Base-by-base conservation (phyloP, 1,140 invertebrate species). In the Stegodyphus dumicola region DNA sequence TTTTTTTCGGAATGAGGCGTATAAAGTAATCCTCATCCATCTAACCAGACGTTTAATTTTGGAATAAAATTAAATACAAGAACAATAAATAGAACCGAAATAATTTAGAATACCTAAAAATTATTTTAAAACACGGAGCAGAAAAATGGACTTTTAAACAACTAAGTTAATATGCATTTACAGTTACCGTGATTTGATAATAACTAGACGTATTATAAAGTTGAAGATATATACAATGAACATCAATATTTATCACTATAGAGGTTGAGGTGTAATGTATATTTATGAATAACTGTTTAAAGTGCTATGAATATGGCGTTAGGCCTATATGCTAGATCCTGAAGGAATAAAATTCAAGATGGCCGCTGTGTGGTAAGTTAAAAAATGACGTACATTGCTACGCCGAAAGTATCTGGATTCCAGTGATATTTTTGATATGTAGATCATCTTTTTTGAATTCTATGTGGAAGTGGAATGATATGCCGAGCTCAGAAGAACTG, bases 401-500 rank as follows among this genome's bases (percentile, higher is more conserved):
- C 70, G 48, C 48, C 69, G 54, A 53, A 54, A 49, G 65, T 15
- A 67, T 17, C n/a, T 69, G 11, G 2, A 11, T 1, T 69, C 11
- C 49, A 60, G 18, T 7, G 18, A 70, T 69, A 13, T 48, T 18
- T 85, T 49, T 54, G 49, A 70, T 85, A 66, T 76, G 60, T 66
- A 67, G 74, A 15, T 33, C 13, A 56, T 69, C 18, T 33, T 18
- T 60, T 48, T 48, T 60, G 18, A 48, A 66, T 70, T 53, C 51
- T 54, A 85, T 85, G 81, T 85, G 51, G 56, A 85, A 77, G 54
- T 76, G 73, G 64, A 66, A 54, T 77, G 76, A 77, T 51, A 85
- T 85, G 84, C 84, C 76, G 69, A 77, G 84, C 60, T 75, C 84
- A n/a, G 84, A 86, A n/a, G 84, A 86, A 78, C 84, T 66, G 69